Conservation (phyloP, 1,140 invertebrate genomes). For the Solenopsis fugax region DNA sequence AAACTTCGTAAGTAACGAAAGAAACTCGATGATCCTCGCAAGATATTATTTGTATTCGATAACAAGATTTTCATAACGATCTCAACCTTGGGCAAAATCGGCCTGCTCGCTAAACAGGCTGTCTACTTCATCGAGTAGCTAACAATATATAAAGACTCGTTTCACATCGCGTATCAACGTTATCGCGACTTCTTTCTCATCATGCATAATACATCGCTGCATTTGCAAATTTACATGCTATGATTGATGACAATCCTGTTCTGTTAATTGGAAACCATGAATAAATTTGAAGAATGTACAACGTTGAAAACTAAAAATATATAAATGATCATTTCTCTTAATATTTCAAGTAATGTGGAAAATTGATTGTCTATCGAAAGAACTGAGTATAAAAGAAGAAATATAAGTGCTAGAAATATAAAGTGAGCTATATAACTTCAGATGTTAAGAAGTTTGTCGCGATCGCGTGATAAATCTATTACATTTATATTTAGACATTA, state of each 20-base stretch:
- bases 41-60: constrained; percentile 5
- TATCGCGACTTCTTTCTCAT: background rate
- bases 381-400: background rate
- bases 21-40: background rate
- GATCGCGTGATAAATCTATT: background rate
- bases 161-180: background rate
- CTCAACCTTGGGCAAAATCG: background rate
- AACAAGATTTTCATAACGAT: background rate
- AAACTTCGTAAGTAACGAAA: background rate
- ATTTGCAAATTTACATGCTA: background rate
- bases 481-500: background rate
- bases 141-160: background rate
- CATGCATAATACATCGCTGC: background rate
- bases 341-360: background rate
- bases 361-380: background rate
- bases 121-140: background rate
- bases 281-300: background rate
- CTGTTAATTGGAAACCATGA: background rate
- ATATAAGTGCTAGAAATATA: background rate
- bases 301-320: background rate
- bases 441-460: background rate
- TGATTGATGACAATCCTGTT: background rate
- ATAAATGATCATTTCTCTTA: background rate
- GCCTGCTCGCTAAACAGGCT: background rate
- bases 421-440: background rate